A percentile compares a stretch with the other conserved stretches of the same genome.
Evolutionary conservation across 2,113 vertebrate genomes (phyloP).

Genomic region (Phoxinus phoxinus): DNA sequence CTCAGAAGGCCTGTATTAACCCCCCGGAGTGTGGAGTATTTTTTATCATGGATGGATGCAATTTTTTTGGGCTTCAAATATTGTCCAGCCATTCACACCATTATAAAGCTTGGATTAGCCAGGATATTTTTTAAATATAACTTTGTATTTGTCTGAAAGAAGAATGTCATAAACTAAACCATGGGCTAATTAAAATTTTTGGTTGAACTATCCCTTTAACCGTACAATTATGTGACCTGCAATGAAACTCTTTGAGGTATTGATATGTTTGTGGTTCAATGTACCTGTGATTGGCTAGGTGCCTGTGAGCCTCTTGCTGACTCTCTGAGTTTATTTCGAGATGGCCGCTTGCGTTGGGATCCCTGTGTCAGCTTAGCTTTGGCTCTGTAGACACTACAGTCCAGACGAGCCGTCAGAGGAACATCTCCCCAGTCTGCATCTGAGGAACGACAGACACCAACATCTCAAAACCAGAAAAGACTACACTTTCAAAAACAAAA

Average conservation of each 20-base stretch:
- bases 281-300: constrained; percentile 64
- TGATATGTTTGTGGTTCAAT: background rate
- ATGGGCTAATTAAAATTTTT: too few relatives aligned
- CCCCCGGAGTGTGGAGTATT: too few relatives aligned
- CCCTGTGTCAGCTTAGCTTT: constrained; percentile 88
- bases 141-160: too few relatives aligned
- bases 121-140: too few relatives aligned
- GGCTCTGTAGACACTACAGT: constrained; percentile 87
- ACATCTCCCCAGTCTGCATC: constrained; percentile 72
- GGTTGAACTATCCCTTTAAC: background rate
- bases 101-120: too few relatives aligned
- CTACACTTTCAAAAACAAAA: background rate
- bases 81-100: too few relatives aligned
- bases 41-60: too few relatives aligned
- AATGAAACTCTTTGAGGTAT: background rate
- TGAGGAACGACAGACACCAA: constrained; percentile 4
- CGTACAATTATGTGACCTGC: background rate
- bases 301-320: constrained; percentile 69
- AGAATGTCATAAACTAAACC: too few relatives aligned
- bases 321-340: constrained; percentile 85
- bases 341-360: constrained; percentile 86
- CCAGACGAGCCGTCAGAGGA: constrained; percentile 81
- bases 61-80: too few relatives aligned
- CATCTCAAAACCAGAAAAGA: background rate
- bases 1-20: too few relatives aligned